Base-by-base conservation (phyloP, 2,113 vertebrate genomes). In the Gymnocephalus cernua region DNA sequence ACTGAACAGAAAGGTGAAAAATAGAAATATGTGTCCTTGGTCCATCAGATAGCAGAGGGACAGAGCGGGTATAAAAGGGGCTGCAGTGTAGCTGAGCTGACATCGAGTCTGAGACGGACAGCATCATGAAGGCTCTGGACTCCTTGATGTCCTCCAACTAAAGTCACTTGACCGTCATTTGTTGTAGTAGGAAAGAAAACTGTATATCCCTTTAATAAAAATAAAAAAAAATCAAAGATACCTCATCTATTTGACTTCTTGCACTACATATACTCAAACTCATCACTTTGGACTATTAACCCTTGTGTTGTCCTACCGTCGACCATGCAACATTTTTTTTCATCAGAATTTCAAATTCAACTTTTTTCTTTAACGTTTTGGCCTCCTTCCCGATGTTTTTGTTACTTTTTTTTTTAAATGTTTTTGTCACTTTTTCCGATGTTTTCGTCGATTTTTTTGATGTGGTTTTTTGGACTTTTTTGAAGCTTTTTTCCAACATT, bases 71-170 rank as follows among this genome's bases (percentile, higher is more conserved):
- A 54, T 85, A 86, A 82, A 85, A 87, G 80, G 74, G 1, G 1
- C 54, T 29, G 53, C 19, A 48, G 53, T 19, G 25, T 14, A 75
- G 25, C 32, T 50, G 74, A 79, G 25, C 66, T 1, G 41, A 47
- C 75, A 82, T 57, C 1, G 16, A 72, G 78, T 35, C 54, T 58
- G 18, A 29, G 41, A 48, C 65, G 19, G 12, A 23, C 45, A 45
- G 23, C 83, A 88, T 3, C 25, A 93, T 93, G 94, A 90, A 91
- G 59, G 29, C 87, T n/a, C n/a, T n/a, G n/a, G n/a, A n/a, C n/a
- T n/a, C n/a, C n/a, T n/a, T n/a, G n/a, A n/a, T n/a, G 0, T 21
- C 93, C 18, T 70, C 88, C 85, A 92, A 95, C 87, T 95, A 82
- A 71, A 67, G 54, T 41, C 35, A 8, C 54, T 13, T 41, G 3